Percentiles rank a stretch among this genome's conserved stretches.
Evolutionary conservation across 2,888 invertebrate genomes (phyloP).

Genomic region (Tineola bisselliella): DNA sequence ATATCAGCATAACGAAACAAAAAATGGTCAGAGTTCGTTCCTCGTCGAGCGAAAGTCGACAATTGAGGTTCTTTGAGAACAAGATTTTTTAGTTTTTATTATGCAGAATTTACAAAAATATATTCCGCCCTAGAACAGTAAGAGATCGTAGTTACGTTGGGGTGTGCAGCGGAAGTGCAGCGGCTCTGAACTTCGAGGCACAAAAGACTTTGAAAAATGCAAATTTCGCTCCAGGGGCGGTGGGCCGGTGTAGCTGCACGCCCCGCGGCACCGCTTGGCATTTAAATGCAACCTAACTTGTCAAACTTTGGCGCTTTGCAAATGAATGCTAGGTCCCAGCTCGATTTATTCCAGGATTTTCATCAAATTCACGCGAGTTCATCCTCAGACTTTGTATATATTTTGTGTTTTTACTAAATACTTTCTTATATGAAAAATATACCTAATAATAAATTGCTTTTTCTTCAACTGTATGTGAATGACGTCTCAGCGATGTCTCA

Average conservation of each 20-base stretch:
- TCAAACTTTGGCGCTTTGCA: constrained; percentile 46
- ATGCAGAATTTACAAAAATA: constrained; percentile 13
- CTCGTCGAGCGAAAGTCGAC: constrained; percentile 7
- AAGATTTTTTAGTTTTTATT: constrained; percentile 12
- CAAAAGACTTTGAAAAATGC: constrained; percentile 45
- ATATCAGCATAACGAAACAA: neutral
- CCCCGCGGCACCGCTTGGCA: constrained; percentile 29
- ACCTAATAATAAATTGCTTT: neutral
- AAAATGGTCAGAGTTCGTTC: neutral
- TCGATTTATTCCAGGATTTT: constrained; percentile 18
- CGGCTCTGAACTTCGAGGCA: constrained; percentile 27
- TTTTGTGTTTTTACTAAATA: neutral
- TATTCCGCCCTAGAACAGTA: constrained; percentile 12
- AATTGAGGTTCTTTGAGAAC: constrained; percentile 11
- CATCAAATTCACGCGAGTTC: constrained; percentile 4
- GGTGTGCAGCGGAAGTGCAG: constrained; percentile 20
- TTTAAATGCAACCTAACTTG: constrained; percentile 55
- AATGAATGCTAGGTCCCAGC: constrained; percentile 38
- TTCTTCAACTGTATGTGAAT: neutral
- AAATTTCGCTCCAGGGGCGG: constrained; percentile 32
- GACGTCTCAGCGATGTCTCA: neutral
- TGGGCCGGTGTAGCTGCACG: constrained; percentile 21
- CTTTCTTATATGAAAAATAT: neutral
- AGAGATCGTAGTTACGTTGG: constrained; percentile 10
- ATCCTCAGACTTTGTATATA: neutral